Conservation (phyloP, 2,888 invertebrate genomes). For the Conistra vaccinii region DNA sequence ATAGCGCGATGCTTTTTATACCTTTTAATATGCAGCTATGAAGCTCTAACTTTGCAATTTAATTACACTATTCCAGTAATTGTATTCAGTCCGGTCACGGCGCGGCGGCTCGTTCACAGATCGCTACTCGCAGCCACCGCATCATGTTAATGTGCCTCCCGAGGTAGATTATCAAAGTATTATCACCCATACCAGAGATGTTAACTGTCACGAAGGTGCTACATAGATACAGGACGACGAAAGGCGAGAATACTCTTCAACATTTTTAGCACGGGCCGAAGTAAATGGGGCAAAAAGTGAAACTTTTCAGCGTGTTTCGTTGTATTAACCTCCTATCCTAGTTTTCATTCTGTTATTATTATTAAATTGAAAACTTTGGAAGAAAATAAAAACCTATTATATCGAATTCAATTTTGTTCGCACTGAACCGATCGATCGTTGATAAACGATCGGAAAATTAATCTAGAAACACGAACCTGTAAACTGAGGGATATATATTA, state of each 20-base stretch:
- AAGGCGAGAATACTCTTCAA: slow-evolving; percentile 8
- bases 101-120: slow-evolving; percentile 71
- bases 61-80: slow-evolving; percentile 80
- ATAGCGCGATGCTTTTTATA: slow-evolving; percentile 73
- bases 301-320: slow-evolving; percentile 20
- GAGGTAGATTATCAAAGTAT: slow-evolving; percentile 72
- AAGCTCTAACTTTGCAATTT: slow-evolving; percentile 81
- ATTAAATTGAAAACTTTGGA: slow-evolving; percentile 13
- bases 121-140: slow-evolving; percentile 68
- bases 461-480: slow-evolving; percentile 24
- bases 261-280: slow-evolving; percentile 34
- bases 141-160: slow-evolving; percentile 72
- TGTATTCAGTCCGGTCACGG: slow-evolving; percentile 75
- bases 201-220: slow-evolving; percentile 41
- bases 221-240: slow-evolving; percentile 18
- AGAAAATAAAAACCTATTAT: slow-evolving; percentile 17
- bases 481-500: slow-evolving; percentile 17
- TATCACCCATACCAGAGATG: slow-evolving; percentile 64
- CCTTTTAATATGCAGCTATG: slow-evolving; percentile 78
- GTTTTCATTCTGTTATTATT: slow-evolving; percentile 14
- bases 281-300: slow-evolving; percentile 25
- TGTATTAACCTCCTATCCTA: slow-evolving; percentile 5
- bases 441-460: slow-evolving; percentile 31
- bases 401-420: slow-evolving; percentile 27
- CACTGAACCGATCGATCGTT: slow-evolving; percentile 18